Evolutionary conservation across 2,113 vertebrate species (phyloP).

Genomic region (Laticauda laticaudata): DNA sequence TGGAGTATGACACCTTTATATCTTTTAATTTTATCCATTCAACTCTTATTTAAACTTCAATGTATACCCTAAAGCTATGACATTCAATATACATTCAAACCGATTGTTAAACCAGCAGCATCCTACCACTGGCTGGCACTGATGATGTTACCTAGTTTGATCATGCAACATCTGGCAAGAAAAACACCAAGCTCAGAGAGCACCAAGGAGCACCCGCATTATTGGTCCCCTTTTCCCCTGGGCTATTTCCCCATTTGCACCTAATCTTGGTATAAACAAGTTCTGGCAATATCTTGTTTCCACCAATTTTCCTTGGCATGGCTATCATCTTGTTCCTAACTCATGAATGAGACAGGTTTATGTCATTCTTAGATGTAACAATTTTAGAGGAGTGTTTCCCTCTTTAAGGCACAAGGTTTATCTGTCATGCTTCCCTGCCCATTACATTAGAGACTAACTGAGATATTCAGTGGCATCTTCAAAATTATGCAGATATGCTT

Average conservation of each 20-base stretch:
- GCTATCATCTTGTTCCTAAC: not conserved
- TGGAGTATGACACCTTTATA: too few species aligned
- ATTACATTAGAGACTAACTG: not conserved
- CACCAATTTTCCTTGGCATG: not conserved
- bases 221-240: not conserved
- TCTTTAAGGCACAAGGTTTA: not conserved
- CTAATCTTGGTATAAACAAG: not conserved
- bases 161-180: not conserved
- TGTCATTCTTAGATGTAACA: not conserved
- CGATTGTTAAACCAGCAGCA: too few species aligned
- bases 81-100: too few species aligned
- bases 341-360: not conserved
- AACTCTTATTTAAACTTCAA: too few species aligned
- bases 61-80: too few species aligned
- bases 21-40: too few species aligned
- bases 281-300: not conserved
- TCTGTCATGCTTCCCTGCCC: not conserved
- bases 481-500: not conserved
- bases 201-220: not conserved
- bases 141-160: not conserved
- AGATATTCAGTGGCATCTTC: not conserved
- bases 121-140: not conserved
- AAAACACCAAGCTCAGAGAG: not conserved
- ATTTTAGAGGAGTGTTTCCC: not conserved
- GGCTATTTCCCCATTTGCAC: not conserved